Conservation (phyloP, 2,113 vertebrate genomes). For the Atherinomorus stipes region DNA sequence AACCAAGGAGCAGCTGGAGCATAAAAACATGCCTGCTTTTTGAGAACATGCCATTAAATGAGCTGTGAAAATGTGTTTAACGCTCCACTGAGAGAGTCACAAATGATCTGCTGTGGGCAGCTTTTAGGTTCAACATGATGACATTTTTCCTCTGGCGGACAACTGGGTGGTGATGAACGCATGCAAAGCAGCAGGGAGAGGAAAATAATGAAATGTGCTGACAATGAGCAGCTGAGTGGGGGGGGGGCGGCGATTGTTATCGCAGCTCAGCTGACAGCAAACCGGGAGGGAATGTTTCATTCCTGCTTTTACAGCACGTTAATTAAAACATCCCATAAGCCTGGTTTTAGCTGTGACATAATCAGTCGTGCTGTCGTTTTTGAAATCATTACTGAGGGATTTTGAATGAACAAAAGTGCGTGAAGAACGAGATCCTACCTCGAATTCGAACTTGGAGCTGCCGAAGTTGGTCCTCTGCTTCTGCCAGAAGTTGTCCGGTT, state of each 20-base stretch:
- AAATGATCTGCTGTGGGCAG: slow-evolving; percentile 17
- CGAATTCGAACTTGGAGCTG: slow-evolving; percentile 99
- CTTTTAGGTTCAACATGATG: slow-evolving; percentile 14
- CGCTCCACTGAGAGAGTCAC: slow-evolving; percentile 15
- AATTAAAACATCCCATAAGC: too few relatives aligned
- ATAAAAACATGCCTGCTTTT: slow-evolving; percentile 19
- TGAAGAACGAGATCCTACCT: slow-evolving; percentile 83
- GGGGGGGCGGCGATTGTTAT: slow-evolving; percentile 17
- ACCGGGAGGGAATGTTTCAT: not conserved
- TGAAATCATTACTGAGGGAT: too few relatives aligned
- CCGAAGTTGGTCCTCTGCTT: slow-evolving; percentile 99
- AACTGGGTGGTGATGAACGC: slow-evolving; percentile 39
- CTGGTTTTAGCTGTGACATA: too few relatives aligned
- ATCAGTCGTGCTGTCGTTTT: too few relatives aligned
- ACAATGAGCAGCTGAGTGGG: slow-evolving; percentile 37
- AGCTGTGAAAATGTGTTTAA: slow-evolving; percentile 31
- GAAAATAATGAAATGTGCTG: slow-evolving; percentile 49
- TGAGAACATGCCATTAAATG: slow-evolving; percentile 9
- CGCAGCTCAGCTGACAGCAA: slow-evolving; percentile 41
- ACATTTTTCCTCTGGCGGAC: slow-evolving; percentile 23
- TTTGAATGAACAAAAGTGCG: too few relatives aligned
- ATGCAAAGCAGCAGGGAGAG: slow-evolving; percentile 22
- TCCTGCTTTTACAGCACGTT: slow-evolving; percentile 2
- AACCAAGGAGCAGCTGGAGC: not conserved
- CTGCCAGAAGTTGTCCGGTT: slow-evolving; percentile 99